Evolutionary conservation across 2,797 vertebrate species (phyloP).

Genomic region (Hippopotamyrus pictus): DNA sequence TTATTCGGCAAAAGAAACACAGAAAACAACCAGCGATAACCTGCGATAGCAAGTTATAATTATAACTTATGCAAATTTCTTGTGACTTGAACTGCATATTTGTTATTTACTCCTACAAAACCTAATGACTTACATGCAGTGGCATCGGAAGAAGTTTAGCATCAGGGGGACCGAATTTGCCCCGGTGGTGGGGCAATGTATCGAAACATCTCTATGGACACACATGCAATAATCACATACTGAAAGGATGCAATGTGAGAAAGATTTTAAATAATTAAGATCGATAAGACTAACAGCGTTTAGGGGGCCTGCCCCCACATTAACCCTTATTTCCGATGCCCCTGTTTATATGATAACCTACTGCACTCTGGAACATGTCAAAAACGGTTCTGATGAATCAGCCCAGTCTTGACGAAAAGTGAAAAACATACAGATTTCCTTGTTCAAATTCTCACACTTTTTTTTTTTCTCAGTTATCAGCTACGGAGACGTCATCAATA

Average conservation of each 20-base stretch:
- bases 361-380: background rate
- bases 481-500: background rate
- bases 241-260: background rate
- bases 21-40: background rate
- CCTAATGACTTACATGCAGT: background rate
- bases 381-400: background rate
- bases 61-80: background rate
- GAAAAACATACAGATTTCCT: background rate
- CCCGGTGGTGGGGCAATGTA: background rate
- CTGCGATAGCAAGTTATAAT: background rate
- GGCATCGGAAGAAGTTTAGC: background rate
- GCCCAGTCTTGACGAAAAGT: background rate
- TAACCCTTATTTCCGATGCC: background rate
- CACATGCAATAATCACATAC: background rate
- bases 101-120: background rate
- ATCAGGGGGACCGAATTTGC: background rate
- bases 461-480: background rate
- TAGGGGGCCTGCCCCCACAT: background rate
- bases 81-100: background rate
- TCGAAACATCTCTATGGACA: background rate
- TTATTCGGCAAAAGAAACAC: background rate
- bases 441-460: background rate
- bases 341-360: background rate
- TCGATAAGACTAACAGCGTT: background rate
- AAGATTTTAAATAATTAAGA: background rate